Percentiles rank a stretch among this genome's conserved stretches.
phyloP scores from a whole-genome alignment of 2,888 invertebrate species.

The Caenorhabditis panamensis region DNA sequence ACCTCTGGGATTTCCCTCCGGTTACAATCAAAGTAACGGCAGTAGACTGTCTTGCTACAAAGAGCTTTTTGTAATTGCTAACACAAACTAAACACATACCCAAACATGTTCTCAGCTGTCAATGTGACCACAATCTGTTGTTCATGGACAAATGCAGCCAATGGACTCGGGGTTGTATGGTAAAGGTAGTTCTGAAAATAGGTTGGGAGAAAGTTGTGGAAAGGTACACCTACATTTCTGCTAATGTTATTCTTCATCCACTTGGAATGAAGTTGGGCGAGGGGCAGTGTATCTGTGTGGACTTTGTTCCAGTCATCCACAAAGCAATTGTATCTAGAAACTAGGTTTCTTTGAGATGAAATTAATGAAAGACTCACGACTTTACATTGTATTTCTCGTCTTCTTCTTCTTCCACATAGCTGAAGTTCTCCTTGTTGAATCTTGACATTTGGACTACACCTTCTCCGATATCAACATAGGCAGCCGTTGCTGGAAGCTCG shows the following conservation, averaged over 20 bases:
- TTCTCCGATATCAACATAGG: conserved; percentile 13
- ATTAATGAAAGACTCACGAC: conserved; percentile 23
- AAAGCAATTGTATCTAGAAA: conserved; percentile 19
- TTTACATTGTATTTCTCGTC: conserved; percentile 7
- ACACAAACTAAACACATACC: background rate
- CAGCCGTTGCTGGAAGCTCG: too few species aligned
- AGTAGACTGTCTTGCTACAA: conserved; percentile 31
- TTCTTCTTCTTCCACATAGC: background rate
- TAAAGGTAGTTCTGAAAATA: conserved; percentile 28
- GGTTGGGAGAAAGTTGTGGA: conserved; percentile 14
- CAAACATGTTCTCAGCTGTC: conserved; percentile 27
- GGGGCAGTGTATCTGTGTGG: conserved; percentile 3
- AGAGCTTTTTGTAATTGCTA: too few species aligned
- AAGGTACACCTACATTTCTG: background rate
- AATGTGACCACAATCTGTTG: conserved; percentile 39
- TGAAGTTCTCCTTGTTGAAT: too few species aligned
- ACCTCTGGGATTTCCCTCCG: conserved; percentile 32
- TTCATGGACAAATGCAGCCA: conserved; percentile 14
- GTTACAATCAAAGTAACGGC: conserved; percentile 34
- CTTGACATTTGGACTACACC: background rate
- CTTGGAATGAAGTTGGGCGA: background rate
- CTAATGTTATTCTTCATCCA: background rate
- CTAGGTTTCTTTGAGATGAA: background rate
- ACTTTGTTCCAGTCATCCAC: conserved; percentile 20
- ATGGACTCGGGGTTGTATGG: background rate